Evolutionary conservation across 2,797 vertebrate species (phyloP), one percentile per base, ranked within the genome.

Genomic region (Mormyrops attenuatus): DNA sequence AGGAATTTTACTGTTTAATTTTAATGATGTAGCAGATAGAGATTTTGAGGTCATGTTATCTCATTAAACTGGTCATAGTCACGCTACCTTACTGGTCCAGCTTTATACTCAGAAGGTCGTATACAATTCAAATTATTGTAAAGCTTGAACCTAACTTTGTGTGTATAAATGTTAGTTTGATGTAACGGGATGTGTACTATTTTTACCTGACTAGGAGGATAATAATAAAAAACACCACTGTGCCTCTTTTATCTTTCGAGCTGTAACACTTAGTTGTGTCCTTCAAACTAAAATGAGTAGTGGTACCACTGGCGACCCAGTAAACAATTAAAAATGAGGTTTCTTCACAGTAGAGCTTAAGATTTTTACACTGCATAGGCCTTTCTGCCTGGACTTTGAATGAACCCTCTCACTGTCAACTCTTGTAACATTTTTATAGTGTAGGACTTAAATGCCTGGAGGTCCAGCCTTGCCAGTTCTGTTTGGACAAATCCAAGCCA

Each of bases 401-500:
- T 82, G 77, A 82, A 47, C 77, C 41, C 41, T 82, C 69, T 77
- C 69, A 41, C 69, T 77, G 69, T 77, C 69, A 20, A 77, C 69
- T 77, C 77, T 47, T 82, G 77, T 82, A 82, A 82, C 77, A 22
- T 82, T 82, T 44, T 82, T 82, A 82, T 82, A 82, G 77, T 6
- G 41, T 47, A 82, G 20, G 41, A 47, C 41, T 82, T 82, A n/a
- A 82, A 20, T 41, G 77, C 77, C 77, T 82, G 41, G 77, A 47
- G 41, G 15, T 82, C 8, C 77, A 11, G 8, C 77, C 77, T 82
- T 22, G 77, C 77, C 77, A 82, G 41, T 20, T 82, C 77, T 47
- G 77, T 82, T 82, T 82, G 17, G 77, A 82, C 77, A 82, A 82
- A 82, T 82, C 77, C 77, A 47, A 47, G 77, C 77, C 41, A 82